Base-by-base conservation (phyloP, 2,797 vertebrate species). In the Australoheros facetus region DNA sequence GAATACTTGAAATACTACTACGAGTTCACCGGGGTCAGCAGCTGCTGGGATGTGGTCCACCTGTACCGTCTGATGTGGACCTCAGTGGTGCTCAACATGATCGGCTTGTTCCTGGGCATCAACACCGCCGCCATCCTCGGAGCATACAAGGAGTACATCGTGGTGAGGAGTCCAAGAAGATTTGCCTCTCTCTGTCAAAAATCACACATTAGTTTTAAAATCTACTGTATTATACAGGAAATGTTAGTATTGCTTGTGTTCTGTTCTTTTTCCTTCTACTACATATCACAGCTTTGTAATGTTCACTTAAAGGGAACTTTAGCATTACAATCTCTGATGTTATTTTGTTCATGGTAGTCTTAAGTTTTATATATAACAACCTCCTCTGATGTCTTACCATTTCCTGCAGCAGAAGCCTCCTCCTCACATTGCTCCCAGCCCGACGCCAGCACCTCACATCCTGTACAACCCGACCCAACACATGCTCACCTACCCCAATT, bases 401-500 rank as follows among this genome's bases (percentile, higher is more conserved):
- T 54, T 72, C 74, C 89, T 78, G 75, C 70, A 85, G 85, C 95
- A 97, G 96, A 96, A 96, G 55, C 97, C 96, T 0, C 71, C 94
- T 80, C 91, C 94, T 80, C 95, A 93, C 83, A 83, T 83, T 9
- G 92, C 95, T 57, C 94, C 94, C 17, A 95, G 95, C 83, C 94
- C 96, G 0, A 85, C 94, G 0, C 92, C 96, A 1, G 95, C 96
- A 1, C 97, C 98, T 37, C 97, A 97, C 93, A 96, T 97, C 86
- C 91, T 98, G 54, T 98, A 97, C 92, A 98, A 97, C 83, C 97
- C 98, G 0, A 94, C 96, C 11, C 97, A 97, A 88, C 97, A 98
- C 89, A 95, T 97, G 92, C 89, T 98, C 84, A 96, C 96, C 5
- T 97, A 97, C 0, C 48, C 96, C 0, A 96, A 97, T 8, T 97